These are phyloP conservation scores for Altica lythri DNA, from an alignment of 2,888 invertebrate species.

Conservation along the genomic window DNA sequence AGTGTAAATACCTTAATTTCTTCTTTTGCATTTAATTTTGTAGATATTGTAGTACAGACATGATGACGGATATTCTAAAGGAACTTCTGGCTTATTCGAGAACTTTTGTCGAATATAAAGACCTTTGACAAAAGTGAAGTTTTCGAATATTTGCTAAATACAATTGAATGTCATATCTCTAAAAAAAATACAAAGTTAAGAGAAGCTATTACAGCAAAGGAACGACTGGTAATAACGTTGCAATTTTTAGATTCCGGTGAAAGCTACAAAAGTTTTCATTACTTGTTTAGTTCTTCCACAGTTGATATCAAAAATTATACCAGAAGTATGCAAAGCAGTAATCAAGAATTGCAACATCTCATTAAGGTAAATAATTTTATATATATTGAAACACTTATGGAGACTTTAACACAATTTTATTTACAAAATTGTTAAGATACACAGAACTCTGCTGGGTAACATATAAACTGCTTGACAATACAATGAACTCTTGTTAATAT, in stretches of 20 bases:
- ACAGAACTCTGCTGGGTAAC: too few species aligned
- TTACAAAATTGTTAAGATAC: too few species aligned
- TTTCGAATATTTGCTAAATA: background rate
- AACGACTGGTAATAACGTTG: background rate
- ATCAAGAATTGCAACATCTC: background rate
- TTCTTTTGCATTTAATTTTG: too few species aligned
- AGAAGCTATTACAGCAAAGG: background rate
- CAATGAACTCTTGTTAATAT: too few species aligned
- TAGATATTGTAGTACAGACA: too few species aligned
- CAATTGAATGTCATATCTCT: too few species aligned
- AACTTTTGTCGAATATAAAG: too few species aligned
- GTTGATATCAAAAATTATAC: background rate
- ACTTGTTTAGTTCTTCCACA: background rate
- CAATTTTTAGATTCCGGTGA: background rate
- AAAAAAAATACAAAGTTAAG: background rate
- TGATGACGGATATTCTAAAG: background rate
- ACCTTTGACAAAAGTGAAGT: background rate
- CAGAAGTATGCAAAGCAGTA: background rate
- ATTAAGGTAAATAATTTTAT: background rate
- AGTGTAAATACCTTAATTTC: background rate
- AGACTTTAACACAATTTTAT: too few species aligned
- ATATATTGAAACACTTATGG: too few species aligned
- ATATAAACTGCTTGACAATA: too few species aligned
- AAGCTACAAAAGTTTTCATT: background rate
- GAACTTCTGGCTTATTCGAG: background rate